Conservation (phyloP, 2,113 vertebrate species). For the Rhizomys pruinosus region DNA sequence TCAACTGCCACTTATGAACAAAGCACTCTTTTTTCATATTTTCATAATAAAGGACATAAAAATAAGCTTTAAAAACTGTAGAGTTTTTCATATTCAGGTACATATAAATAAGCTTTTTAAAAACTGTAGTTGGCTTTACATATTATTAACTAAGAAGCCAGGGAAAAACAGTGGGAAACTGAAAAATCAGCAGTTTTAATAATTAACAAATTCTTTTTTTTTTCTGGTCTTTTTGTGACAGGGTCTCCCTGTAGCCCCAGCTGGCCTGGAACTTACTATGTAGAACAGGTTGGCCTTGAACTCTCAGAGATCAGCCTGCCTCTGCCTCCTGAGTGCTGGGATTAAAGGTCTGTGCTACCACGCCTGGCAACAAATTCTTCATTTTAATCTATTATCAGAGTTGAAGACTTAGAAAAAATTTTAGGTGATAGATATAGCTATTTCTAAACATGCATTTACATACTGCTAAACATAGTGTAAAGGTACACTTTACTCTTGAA, state of each 20-base stretch:
- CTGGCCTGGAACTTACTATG: no score
- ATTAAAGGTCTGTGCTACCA: no score
- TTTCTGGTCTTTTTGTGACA: no score
- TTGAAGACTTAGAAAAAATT: not conserved
- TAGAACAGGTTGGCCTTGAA: no score
- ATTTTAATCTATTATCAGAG: slow-evolving; percentile 35
- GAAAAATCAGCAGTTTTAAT: slow-evolving; percentile 23
- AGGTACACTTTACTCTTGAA: not conserved
- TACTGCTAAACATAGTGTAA: not conserved
- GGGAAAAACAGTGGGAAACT: not conserved
- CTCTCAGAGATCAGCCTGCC: no score
- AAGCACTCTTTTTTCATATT: not conserved
- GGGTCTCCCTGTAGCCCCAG: no score
- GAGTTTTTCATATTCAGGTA: not conserved
- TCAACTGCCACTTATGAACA: slow-evolving; percentile 27
- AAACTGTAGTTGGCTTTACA: slow-evolving; percentile 1
- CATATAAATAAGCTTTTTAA: slow-evolving; percentile 45
- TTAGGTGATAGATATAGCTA: not conserved
- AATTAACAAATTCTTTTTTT: slow-evolving; percentile 46
- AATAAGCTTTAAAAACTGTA: slow-evolving; percentile 22
- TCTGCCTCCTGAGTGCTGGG: no score
- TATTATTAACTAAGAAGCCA: slow-evolving; percentile 11
- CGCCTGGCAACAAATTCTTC: slow-evolving; percentile 51
- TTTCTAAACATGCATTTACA: slow-evolving; percentile 7
- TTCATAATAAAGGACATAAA: slow-evolving; percentile 27